Evolutionary conservation across 2,888 invertebrate genomes (phyloP).

Genomic region (Trachelus troglodyta): DNA sequence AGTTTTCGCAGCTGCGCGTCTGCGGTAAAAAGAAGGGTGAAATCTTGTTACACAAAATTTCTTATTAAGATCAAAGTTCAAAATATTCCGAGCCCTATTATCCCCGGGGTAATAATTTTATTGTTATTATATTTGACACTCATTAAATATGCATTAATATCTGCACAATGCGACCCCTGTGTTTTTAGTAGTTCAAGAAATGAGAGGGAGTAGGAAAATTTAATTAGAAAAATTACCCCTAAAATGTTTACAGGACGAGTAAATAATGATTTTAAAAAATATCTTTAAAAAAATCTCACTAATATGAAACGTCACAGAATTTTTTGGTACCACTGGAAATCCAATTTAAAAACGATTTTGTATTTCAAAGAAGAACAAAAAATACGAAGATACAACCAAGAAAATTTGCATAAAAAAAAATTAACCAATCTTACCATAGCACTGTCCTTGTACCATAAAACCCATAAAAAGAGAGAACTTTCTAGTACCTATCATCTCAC

Average conservation of each 20-base stretch:
- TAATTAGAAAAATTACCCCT: not conserved
- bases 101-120: not conserved
- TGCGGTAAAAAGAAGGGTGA: not conserved
- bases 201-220: not conserved
- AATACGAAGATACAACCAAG: not conserved
- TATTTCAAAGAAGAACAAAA: not conserved
- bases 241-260: not conserved
- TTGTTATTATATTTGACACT: not conserved
- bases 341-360: not conserved
- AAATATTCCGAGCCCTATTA: not conserved
- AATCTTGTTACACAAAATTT: not conserved
- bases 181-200: not conserved
- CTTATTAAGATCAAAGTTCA: not conserved
- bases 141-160: not conserved
- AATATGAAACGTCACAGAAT: not conserved
- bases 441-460: not conserved
- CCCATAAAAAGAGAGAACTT: not conserved
- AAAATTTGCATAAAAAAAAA: not conserved
- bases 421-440: not conserved
- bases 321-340: not conserved
- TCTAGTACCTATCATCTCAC: not conserved
- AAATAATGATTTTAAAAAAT: not conserved
- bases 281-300: not conserved
- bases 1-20: not conserved
- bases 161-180: not conserved